These are phyloP conservation scores for Pongo abelii DNA, from an alignment of 2,113 vertebrate genomes.

Conservation along the genomic window DNA sequence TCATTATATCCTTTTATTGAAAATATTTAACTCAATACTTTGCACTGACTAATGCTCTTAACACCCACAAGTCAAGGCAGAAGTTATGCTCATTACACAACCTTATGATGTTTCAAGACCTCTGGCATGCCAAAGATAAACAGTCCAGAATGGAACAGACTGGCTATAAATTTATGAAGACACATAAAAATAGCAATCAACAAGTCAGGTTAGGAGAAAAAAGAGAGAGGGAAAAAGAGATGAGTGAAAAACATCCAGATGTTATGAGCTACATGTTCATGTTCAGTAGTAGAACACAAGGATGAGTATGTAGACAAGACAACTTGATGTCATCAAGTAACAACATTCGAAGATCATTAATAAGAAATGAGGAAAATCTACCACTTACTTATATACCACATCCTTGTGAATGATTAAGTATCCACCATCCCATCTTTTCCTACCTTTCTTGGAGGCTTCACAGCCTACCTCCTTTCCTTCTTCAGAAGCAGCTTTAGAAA, in stretches of 20 bases:
- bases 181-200: slow-evolving; percentile 59
- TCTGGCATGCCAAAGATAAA: slow-evolving; percentile 76
- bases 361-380: slow-evolving; percentile 14
- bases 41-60: slow-evolving; percentile 72
- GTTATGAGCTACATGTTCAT: not conserved
- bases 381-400: not conserved
- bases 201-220: not conserved
- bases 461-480: slow-evolving; percentile 17
- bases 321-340: not conserved
- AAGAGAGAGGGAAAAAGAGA: not conserved
- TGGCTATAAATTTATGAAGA: slow-evolving; percentile 58
- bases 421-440: slow-evolving; percentile 5
- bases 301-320: not conserved
- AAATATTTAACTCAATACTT: slow-evolving; percentile 74
- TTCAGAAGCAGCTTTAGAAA: slow-evolving; percentile 63
- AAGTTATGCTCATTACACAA: slow-evolving; percentile 78
- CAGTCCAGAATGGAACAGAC: slow-evolving; percentile 53
- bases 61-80: slow-evolving; percentile 75
- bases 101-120: slow-evolving; percentile 72
- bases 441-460: slow-evolving; percentile 31
- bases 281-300: not conserved
- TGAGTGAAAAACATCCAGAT: not conserved
- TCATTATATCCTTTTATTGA: slow-evolving; percentile 73
- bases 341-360: slow-evolving; percentile 17
- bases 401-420: not conserved